Evolutionary conservation across 2,888 invertebrate genomes (phyloP), one percentile per base, ranked within the genome.

Genomic region (Euplagia quadripunctaria): DNA sequence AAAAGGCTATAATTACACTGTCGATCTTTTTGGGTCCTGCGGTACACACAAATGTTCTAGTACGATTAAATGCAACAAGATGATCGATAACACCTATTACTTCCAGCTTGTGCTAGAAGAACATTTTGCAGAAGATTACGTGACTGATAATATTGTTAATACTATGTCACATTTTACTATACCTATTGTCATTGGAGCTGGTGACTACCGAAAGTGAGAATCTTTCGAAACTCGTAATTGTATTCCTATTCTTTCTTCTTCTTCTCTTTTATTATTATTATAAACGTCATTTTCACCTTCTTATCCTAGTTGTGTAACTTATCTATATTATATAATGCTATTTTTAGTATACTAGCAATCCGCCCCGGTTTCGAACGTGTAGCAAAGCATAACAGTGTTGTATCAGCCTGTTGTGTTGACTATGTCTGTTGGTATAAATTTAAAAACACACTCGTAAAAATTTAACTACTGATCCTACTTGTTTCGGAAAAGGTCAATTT

Each of bases 81-180:
- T 91, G 78, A 84, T 94, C 12, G 93, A 94, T 68, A 89, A 84
- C 31, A 79, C 89, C 3, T 95, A 95, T 80, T 93, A 84, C 79
- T 94, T 94, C 69, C 90, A 91, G 76, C 75, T 95, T n/a, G 88
- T 93, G 16, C 64, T 94, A 31, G 95, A 95, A 84, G 94, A 94
- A 70, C 86, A 89, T 0, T 79, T 89, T 31, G 76, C 88, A 9
- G 89, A 90, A 74, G 94, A 94, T 76, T 94, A 91, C 79, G 88
- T 94, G 7, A 92, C 92, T 1, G 93, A 92, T 17, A 88, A 85
- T 41, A 85, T 94, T 76, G 90, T 88, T 11, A 90, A 87, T 67
- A 89, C 89, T 1, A 86, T 94, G 87, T 85, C 85, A 3, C 87
- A 90, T 73, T 74, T 86, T n/a, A 82, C 88, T n/a, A 87, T 95